Evolutionary conservation across 1,140 invertebrate genomes (phyloP), one percentile per base, ranked within the genome.

Genomic region (Thaumetopoea pityocampa): DNA sequence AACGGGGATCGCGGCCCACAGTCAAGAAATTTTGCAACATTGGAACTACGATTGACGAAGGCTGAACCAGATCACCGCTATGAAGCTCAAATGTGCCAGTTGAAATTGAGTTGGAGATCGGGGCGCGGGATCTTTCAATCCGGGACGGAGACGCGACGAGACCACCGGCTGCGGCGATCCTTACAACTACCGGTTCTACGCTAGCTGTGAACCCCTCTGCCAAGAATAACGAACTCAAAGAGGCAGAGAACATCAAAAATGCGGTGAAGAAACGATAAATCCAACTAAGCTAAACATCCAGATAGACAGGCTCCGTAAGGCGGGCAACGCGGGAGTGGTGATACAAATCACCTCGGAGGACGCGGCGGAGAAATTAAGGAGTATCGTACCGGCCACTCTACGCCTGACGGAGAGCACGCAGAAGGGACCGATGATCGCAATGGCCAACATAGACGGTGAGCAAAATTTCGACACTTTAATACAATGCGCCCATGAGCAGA

Each of bases 251-350:
- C 1, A 45, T 36, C 0, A 40, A 40, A 7, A 12, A 5, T 2
- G 29, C n/a, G 0, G 4, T 44, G 0, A 45, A 51, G 37, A 20
- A 41, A 9, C 19, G 0, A n/a, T 35, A 0, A 27, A 41, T 2
- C 38, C 37, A 1, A 20, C 30, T 0, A 18, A 7, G 1, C 11
- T 32, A 1, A 4, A 28, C 2, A 2, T 44, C n/a, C 40, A 34
- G 7, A 12, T 50, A 1, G 8, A 26, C 0, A 15, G 18, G 1
- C 22, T 58, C 0, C 11, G 41, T 0, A 42, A 27, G 6, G 16
- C 46, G 0, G 50, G 54, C 0, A 58, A 58, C 24, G 41, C 41
- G 0, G 55, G 46, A 0, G 37, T 58, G 2, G 5, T 44, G 0
- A 24, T 58, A 0, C 32, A 36, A 5, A 53, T 50, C 0, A 19